Base-by-base conservation (phyloP, 2,888 invertebrate species). In the Leuctra nigra region DNA sequence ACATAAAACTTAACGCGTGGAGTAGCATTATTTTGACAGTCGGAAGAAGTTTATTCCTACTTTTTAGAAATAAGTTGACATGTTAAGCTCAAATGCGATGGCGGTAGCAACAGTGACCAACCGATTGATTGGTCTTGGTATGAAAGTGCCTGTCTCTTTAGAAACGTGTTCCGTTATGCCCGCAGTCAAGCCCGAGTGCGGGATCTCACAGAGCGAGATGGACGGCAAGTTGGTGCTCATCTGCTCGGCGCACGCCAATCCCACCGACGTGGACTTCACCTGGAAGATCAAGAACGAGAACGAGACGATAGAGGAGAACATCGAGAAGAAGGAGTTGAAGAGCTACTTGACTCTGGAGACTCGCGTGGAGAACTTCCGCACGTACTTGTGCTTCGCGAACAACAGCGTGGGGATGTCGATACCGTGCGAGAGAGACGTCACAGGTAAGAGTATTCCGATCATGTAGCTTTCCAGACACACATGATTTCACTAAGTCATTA, bases 251-350 rank as follows among this genome's bases (percentile, higher is more conserved):
- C 75, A 78, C 57, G 90, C 91, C 16, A 92, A 92, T 73, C 93
- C 94, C 0, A 73, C 77, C 46, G 79, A 83, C 63, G 86, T 87
- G 64, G 79, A 82, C 57, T 94, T 91, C 75, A 77, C 79, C 25
- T 94, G 94, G 93, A 84, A 82, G 66, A 78, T 91, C 60, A 89
- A 89, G 72, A 87, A 85, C 65, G 86, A 86, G 67, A 91, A 92
- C 71, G 88, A 90, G 71, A 86, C 86, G 11, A 74, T 84, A 7
- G 74, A 76, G 59, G 80, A 81, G 1, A 81, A 83, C 61, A 76
- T 77, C 54, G 69, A 72, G 39, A 75, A 75, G 57, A 73, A 76
- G 54, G 76, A 76, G 2, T 70, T 78, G 46, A 75, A 76, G 63
- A 81, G 81, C 65, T 80, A 78, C 70, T 78, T 92, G 60, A 74